These are phyloP conservation scores for Zosterops borbonicus DNA, from an alignment of 2,113 vertebrate genomes.

Conservation along the genomic window DNA sequence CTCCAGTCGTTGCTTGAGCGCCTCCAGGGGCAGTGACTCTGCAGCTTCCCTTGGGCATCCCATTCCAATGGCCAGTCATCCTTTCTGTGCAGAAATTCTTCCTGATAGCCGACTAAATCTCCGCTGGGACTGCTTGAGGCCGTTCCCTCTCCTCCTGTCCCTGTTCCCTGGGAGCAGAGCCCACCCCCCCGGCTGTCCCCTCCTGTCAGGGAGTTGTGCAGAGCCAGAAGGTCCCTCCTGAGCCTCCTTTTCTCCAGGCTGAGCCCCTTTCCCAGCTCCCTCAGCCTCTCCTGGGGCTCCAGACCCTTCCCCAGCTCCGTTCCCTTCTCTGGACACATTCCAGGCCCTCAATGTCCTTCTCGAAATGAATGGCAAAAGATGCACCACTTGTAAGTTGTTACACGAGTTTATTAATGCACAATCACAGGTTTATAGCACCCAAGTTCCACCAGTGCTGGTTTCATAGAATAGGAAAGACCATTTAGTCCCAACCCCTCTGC, in stretches of 20 bases:
- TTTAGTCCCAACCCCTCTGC: neutral
- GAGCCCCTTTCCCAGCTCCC: neutral
- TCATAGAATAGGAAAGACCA: too few relatives aligned
- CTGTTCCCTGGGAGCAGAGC: neutral
- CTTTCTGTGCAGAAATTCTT: neutral
- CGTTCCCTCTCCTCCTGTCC: neutral
- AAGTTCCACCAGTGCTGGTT: rapidly evolving
- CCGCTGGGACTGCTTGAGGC: rapidly evolving
- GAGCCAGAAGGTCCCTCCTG: neutral
- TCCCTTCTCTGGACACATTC: rapidly evolving
- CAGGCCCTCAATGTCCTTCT: rapidly evolving
- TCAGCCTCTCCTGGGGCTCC: neutral
- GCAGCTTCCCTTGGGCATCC: neutral
- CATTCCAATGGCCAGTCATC: too few relatives aligned
- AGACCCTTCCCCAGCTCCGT: rapidly evolving
- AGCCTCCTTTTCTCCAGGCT: neutral
- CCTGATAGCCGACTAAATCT: rapidly evolving
- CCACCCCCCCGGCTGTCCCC: neutral
- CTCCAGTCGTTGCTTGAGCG: neutral
- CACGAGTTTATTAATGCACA: neutral
- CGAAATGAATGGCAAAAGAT: neutral
- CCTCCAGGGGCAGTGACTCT: neutral
- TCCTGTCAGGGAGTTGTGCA: neutral
- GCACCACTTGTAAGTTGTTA: neutral
- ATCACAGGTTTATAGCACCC: rapidly evolving